phyloP scores from a whole-genome alignment of 1,140 invertebrate species.

The Lutraria rhynchaena region DNA sequence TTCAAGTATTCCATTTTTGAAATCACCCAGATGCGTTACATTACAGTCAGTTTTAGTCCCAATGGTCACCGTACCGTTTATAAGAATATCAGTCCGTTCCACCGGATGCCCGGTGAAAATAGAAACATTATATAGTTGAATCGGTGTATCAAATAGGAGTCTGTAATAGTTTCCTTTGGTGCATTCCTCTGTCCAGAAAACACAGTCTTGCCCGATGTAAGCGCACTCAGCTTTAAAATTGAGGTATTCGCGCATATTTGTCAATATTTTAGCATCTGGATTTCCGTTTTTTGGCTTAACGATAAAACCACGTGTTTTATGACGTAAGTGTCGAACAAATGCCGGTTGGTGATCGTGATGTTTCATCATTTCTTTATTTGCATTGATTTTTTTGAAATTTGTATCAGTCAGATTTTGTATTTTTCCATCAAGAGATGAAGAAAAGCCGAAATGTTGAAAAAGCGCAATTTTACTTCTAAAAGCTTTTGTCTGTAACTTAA shows the following conservation, averaged over 20 bases:
- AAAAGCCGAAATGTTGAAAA: conserved; percentile 63
- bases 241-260: no score
- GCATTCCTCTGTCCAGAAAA: no score
- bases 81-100: conserved; percentile 26
- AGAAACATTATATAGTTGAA: conserved; percentile 44
- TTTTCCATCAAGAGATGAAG: conserved; percentile 63
- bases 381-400: conserved; percentile 47
- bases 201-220: no score
- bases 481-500: conserved; percentile 53
- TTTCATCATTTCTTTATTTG: no score
- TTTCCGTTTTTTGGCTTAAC: no score
- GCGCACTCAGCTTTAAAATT: no score
- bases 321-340: no score
- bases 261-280: no score
- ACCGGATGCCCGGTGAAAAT: conserved; percentile 52
- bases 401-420: conserved; percentile 56
- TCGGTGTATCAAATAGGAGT: conserved; percentile 44
- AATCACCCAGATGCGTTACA: conserved; percentile 17
- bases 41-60: neutral
- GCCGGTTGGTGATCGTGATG: no score
- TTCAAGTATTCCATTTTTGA: conserved; percentile 30
- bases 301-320: no score
- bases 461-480: conserved; percentile 49
- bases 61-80: conserved; percentile 21
- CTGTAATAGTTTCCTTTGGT: conserved; percentile 49